Evolutionary conservation across 2,797 vertebrate genomes (phyloP), one percentile per base, ranked within the genome.

Genomic region (Melanotaenia parkinsoni): DNA sequence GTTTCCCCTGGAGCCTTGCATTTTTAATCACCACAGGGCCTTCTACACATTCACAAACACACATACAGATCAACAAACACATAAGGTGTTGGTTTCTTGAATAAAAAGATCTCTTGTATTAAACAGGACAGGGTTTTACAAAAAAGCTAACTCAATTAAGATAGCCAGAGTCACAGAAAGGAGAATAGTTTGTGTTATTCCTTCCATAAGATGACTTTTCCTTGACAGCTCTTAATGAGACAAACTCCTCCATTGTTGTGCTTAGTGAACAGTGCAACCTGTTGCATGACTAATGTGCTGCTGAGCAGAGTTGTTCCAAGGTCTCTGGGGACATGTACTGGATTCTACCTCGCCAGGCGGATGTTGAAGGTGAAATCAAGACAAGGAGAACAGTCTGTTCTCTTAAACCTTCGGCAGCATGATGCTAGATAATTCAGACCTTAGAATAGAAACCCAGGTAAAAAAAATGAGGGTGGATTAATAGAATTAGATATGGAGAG

Each of bases 311-410:
- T 86, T 86, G 86, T 89, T 87, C 84, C 86, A 89, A 83, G 84
- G 88, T 90, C 88, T 82, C 91, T 1, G 72, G 88, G 89, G 93
- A 90, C 86, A 65, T 91, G 92, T 91, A 89, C 91, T 90, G 91
- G 89, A 92, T 92, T 91, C 86, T 90, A 87, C 90, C 83, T 90
- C 76, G 68, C 86, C 83, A 76, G 86, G 86, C 86, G 91, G 90
- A 93, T 93, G 89, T 91, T 92, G 89, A 91, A 92, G 91, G 91
- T 93, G 90, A 92, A 93, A 91, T 89, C 84, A 87, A 92, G 86
- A 90, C 89, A 87, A 87, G 83, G 79, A 89, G 90, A 90, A 93
- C 91, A 91, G 87, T 59, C 77, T 90, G 92, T 92, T 91, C 89
- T 83, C 81, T 85, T 72, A 83, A 85, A 81, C 73, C 83, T 81